Conservation (phyloP, 2,888 invertebrate species). For the Creontiades dilutus region DNA sequence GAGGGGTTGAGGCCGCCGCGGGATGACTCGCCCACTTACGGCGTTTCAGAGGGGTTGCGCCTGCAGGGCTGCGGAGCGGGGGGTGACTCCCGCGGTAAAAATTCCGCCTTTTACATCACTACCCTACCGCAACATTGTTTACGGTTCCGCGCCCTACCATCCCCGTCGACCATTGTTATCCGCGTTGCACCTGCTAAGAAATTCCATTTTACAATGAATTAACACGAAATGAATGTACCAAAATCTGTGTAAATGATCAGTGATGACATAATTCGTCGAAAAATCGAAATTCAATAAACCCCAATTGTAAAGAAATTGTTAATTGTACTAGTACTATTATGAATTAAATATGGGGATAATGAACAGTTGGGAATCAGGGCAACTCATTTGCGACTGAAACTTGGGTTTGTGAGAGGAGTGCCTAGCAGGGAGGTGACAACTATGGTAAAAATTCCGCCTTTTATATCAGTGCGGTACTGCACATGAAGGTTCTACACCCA, state of each 20-base stretch:
- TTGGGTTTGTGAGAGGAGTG: neutral
- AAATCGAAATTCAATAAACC: too few relatives aligned
- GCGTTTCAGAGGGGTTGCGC: conserved; percentile 30
- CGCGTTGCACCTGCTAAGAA: neutral
- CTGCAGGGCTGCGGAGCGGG: neutral
- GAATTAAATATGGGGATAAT: too few relatives aligned
- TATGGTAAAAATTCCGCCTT: conserved; percentile 60
- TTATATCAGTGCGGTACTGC: conserved; percentile 55
- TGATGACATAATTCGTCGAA: too few relatives aligned
- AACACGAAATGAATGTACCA: too few relatives aligned
- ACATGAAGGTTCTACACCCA: too few relatives aligned
- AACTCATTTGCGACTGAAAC: too few relatives aligned
- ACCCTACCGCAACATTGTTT: conserved; percentile 57
- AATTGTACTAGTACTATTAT: too few relatives aligned
- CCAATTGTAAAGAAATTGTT: too few relatives aligned
- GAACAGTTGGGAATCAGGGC: too few relatives aligned
- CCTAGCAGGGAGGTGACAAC: neutral
- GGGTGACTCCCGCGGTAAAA: conserved; percentile 36
- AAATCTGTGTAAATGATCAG: too few relatives aligned
- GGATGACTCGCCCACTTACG: conserved; percentile 43
- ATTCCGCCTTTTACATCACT: conserved; percentile 65
- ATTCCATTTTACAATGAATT: too few relatives aligned
- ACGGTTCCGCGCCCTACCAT: neutral
- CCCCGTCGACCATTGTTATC: neutral
- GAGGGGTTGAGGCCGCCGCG: neutral